These are phyloP conservation scores for Oreochromis spilurus DNA, from an alignment of 2,113 vertebrate genomes.

Conservation along the genomic window DNA sequence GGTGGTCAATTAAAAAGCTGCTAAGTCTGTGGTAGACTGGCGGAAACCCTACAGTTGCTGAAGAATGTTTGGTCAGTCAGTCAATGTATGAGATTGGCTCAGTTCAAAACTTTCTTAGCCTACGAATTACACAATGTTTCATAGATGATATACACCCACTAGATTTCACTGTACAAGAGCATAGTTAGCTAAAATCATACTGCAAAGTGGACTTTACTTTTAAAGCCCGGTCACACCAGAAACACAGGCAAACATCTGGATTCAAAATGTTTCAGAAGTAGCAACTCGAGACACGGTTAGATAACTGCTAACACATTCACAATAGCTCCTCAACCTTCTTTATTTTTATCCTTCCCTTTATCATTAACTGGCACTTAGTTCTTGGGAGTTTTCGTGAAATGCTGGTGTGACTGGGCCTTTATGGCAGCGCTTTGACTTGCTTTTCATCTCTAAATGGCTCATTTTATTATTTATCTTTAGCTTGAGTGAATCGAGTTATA, in stretches of 20 bases:
- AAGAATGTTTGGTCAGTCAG: not conserved
- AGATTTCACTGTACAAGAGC: slow-evolving; percentile 54
- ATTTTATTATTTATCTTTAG: not conserved
- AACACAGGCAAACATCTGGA: not conserved
- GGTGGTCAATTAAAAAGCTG: not conserved
- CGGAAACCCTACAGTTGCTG: not conserved
- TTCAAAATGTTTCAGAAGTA: not conserved
- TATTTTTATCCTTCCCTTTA: not conserved
- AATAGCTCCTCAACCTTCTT: not conserved
- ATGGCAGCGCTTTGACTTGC: not conserved
- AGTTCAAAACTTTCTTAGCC: not conserved
- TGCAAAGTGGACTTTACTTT: not conserved
- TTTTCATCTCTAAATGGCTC: not conserved
- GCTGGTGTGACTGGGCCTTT: slow-evolving; percentile 41
- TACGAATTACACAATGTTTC: slow-evolving; percentile 40
- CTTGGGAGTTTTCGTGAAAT: not conserved
- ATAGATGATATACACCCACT: slow-evolving; percentile 35
- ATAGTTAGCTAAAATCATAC: slow-evolving; percentile 1
- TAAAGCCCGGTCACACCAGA: slow-evolving; percentile 34
- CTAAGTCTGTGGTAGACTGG: not conserved
- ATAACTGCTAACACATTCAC: not conserved
- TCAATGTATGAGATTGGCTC: not conserved
- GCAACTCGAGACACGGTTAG: not conserved
- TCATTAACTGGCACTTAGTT: not conserved
- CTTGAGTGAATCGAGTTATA: not conserved